These are phyloP conservation scores for Pseudomyrmex cubaensis DNA, from an alignment of 1,140 invertebrate species.

Conservation along the genomic window DNA sequence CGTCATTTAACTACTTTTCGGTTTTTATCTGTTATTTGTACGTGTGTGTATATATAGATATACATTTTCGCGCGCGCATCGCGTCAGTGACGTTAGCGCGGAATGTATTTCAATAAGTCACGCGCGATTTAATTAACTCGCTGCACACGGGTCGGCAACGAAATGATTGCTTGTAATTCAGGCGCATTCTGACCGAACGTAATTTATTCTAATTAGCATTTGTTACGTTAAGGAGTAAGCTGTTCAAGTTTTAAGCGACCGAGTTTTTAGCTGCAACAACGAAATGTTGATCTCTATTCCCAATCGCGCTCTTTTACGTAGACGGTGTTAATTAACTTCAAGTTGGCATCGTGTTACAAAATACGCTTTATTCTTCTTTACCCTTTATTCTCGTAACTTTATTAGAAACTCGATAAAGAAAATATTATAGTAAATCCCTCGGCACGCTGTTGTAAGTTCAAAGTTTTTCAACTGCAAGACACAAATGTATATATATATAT, in stretches of 20 bases:
- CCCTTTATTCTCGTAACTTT: neutral
- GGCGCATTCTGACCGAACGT: neutral
- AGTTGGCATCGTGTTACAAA: conserved; percentile 2
- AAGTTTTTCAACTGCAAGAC: neutral
- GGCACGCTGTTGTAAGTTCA: no score
- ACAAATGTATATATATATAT: neutral
- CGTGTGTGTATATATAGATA: neutral
- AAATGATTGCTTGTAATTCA: conserved; percentile 22
- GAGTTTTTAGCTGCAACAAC: neutral
- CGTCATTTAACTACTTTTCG: neutral
- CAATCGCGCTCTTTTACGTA: neutral
- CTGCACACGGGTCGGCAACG: neutral
- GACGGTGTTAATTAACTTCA: conserved; percentile 5
- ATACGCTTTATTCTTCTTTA: neutral
- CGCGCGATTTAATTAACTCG: conserved; percentile 48
- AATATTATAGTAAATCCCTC: neutral
- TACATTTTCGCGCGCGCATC: conserved; percentile 2
- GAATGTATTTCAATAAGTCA: conserved; percentile 42
- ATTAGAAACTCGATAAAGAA: neutral
- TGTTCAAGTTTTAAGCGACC: neutral
- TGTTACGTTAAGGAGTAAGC: neutral
- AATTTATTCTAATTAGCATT: conserved; percentile 37
- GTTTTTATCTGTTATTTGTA: conserved; percentile 4
- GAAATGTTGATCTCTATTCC: neutral
- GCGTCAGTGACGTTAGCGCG: conserved; percentile 10